A percentile compares a stretch with the other conserved stretches of the same genome.
These are phyloP conservation scores for Brachirus orientalis DNA, from an alignment of 2,113 vertebrate species.

Conservation along the genomic window DNA sequence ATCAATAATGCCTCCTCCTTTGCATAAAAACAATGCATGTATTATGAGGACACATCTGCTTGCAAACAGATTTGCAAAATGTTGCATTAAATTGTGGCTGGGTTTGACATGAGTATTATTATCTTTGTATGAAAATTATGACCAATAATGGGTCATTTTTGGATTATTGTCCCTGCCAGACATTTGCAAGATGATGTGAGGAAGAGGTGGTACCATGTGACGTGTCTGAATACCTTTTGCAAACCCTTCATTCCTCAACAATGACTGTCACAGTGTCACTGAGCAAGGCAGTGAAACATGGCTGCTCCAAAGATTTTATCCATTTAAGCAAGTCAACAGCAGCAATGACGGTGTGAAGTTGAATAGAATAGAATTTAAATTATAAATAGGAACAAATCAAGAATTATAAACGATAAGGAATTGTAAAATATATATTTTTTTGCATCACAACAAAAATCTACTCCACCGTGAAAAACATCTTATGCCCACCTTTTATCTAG, in stretches of 20 bases:
- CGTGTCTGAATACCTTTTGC: background rate
- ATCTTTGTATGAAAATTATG: too few species aligned
- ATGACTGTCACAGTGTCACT: background rate
- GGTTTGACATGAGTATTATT: constrained; percentile 29
- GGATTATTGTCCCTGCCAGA: background rate
- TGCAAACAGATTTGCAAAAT: constrained; percentile 17
- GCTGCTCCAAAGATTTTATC: constrained; percentile 4
- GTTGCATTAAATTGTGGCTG: constrained; percentile 13
- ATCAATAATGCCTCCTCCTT: too few species aligned
- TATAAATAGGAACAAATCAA: background rate
- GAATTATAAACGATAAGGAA: background rate
- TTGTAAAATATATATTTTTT: too few species aligned
- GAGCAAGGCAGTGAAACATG: constrained; percentile 9
- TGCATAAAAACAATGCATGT: too few species aligned
- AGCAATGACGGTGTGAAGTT: background rate
- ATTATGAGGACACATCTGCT: constrained; percentile 29
- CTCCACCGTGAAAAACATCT: background rate
- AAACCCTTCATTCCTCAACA: background rate
- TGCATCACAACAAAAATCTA: too few species aligned
- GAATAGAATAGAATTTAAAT: constrained; percentile 1
- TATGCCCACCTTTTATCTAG: background rate
- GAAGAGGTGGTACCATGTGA: background rate
- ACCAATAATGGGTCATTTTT: background rate
- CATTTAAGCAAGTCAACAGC: background rate
- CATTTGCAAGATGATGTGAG: background rate